Evolutionary conservation across 1,140 invertebrate species (phyloP).

Genomic region (Conus ventricosus): DNA sequence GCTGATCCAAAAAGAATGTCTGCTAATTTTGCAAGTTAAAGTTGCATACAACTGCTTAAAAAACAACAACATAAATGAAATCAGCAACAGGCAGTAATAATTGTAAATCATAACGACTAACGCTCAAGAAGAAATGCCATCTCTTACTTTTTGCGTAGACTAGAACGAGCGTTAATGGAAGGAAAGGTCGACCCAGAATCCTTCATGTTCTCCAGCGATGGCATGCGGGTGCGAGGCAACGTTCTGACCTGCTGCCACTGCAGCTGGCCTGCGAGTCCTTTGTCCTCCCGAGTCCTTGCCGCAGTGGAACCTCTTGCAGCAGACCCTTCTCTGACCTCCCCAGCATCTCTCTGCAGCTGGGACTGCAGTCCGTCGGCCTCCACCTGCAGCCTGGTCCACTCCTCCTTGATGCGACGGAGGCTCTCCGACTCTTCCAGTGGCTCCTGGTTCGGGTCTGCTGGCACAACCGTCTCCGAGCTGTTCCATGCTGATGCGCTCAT

Average conservation of each 20-base stretch:
- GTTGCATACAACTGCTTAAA: no score
- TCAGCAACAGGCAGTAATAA: no score
- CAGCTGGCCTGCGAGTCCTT: background rate
- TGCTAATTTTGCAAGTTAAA: no score
- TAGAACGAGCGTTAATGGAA: background rate
- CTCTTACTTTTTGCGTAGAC: conserved; percentile 21
- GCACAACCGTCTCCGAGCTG: background rate
- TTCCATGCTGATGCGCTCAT: background rate
- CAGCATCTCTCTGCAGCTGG: background rate
- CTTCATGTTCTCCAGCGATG: background rate
- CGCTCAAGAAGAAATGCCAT: no score
- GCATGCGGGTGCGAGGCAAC: background rate
- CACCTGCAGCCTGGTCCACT: conserved; percentile 2
- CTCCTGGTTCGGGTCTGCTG: background rate
- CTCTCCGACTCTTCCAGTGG: conserved; percentile 9
- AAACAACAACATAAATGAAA: no score
- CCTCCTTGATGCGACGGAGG: conserved; percentile 17
- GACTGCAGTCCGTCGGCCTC: background rate
- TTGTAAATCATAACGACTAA: no score
- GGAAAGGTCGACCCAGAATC: background rate
- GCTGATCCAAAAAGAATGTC: no score
- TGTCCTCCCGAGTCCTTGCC: background rate
- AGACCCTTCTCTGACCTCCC: background rate
- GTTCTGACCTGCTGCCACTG: background rate
- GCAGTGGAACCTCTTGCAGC: no score